Conservation (phyloP, 2,888 invertebrate genomes). For the Tenthredo livida region DNA sequence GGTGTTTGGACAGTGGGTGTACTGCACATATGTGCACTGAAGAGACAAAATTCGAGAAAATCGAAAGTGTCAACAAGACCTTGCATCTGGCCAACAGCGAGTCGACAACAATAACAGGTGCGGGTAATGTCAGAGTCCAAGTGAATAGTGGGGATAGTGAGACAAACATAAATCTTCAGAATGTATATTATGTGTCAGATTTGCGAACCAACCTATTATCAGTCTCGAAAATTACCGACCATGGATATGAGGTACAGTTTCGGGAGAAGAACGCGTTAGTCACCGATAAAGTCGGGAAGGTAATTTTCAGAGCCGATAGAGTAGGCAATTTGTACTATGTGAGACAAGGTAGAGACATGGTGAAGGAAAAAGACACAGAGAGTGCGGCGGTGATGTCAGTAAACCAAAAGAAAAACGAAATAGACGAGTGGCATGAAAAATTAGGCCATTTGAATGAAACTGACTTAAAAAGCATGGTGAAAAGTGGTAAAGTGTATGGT, state of each 20-base stretch:
- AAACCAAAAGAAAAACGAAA: background rate
- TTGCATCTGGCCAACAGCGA: slow-evolving; percentile 32
- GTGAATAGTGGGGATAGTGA: slow-evolving; percentile 9
- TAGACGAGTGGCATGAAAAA: background rate
- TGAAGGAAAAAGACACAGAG: background rate
- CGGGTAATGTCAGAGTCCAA: slow-evolving; percentile 41
- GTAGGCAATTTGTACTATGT: background rate
- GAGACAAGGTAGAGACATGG: background rate
- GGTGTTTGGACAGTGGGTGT: slow-evolving; percentile 19
- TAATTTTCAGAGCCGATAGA: background rate
- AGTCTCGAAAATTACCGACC: background rate
- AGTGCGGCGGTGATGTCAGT: background rate
- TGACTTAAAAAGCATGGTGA: background rate
- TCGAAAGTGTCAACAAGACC: too few relatives aligned
- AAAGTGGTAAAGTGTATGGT: background rate
- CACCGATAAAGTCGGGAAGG: background rate
- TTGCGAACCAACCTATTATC: background rate
- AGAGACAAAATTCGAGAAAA: background rate
- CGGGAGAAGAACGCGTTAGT: background rate
- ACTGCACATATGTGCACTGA: slow-evolving; percentile 18
- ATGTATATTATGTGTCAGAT: slow-evolving; percentile 1
- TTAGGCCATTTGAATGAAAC: background rate
- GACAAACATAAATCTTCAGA: background rate
- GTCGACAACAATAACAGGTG: slow-evolving; percentile 46
- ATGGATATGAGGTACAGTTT: background rate